Percentiles rank a stretch among this genome's conserved stretches.
Evolutionary conservation across 2,113 vertebrate genomes (phyloP).

Genomic region (Oostethus manadensis): DNA sequence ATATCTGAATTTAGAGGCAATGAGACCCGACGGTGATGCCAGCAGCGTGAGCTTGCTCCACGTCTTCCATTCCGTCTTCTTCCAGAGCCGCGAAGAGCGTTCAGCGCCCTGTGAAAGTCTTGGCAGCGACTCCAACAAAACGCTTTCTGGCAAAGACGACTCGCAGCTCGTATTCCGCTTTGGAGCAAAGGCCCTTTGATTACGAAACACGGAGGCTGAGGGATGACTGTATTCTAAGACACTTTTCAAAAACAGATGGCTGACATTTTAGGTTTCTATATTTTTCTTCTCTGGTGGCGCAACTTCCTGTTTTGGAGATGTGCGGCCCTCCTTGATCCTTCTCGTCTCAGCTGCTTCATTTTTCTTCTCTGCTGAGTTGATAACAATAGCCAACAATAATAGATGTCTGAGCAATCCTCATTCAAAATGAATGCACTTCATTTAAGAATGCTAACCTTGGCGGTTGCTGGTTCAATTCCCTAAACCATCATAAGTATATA

Average conservation of each 20-base stretch:
- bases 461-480: too few species aligned
- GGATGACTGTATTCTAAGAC: constrained; percentile 3
- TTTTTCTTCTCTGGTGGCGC: neutral
- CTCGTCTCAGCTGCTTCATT: neutral
- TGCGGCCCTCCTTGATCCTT: neutral
- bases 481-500: too few species aligned
- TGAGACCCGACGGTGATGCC: neutral
- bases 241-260: neutral
- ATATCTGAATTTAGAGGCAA: neutral
- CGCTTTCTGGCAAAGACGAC: constrained; percentile 5
- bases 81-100: neutral
- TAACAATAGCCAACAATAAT: neutral
- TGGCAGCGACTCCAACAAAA: constrained; percentile 10
- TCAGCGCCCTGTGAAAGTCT: constrained; percentile 1
- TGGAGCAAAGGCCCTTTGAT: constrained; percentile 7
- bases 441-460: too few species aligned
- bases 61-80: constrained; percentile 1
- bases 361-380: constrained; percentile 1
- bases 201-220: constrained; percentile 5
- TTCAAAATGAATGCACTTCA: neutral
- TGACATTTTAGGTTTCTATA: constrained; percentile 3
- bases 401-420: neutral
- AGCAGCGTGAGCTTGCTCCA: neutral
- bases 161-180: neutral
- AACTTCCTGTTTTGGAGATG: neutral